phyloP scores from a whole-genome alignment of 2,797 vertebrate genomes.

The Pipistrellus pygmaeus region DNA sequence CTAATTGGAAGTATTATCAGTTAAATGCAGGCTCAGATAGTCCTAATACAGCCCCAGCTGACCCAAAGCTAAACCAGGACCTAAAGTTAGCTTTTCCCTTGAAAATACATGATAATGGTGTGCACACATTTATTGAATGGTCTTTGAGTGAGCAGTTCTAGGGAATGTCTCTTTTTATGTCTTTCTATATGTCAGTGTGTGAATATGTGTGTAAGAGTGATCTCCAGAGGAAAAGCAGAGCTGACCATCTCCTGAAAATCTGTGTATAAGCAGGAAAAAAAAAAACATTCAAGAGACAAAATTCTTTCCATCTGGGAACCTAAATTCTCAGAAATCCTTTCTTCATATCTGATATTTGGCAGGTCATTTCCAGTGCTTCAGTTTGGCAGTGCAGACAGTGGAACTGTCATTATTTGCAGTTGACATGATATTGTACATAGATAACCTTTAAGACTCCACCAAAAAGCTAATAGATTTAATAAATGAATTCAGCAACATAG shows the following conservation, averaged over 20 bases:
- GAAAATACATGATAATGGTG: neutral
- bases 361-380: neutral
- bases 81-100: neutral
- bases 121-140: neutral
- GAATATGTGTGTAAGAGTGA: neutral
- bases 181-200: neutral
- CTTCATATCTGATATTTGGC: neutral
- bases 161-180: neutral
- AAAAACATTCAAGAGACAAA: conserved; percentile 42
- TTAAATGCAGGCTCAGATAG: neutral
- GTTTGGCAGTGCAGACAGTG: neutral
- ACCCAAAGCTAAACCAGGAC: neutral
- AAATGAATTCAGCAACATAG: too few species aligned
- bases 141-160: neutral
- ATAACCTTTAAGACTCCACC: too few species aligned
- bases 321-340: conserved; percentile 37
- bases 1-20: conserved; percentile 56
- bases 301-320: neutral
- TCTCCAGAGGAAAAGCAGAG: neutral
- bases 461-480: too few species aligned
- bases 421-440: too few species aligned
- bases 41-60: neutral
- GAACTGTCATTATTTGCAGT: too few species aligned
- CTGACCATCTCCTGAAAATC: conserved; percentile 4
- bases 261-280: conserved; percentile 30